Evolutionary conservation across 2,113 vertebrate genomes (phyloP), one percentile per base, ranked within the genome.

Genomic region (Eleginops maclovinus): DNA sequence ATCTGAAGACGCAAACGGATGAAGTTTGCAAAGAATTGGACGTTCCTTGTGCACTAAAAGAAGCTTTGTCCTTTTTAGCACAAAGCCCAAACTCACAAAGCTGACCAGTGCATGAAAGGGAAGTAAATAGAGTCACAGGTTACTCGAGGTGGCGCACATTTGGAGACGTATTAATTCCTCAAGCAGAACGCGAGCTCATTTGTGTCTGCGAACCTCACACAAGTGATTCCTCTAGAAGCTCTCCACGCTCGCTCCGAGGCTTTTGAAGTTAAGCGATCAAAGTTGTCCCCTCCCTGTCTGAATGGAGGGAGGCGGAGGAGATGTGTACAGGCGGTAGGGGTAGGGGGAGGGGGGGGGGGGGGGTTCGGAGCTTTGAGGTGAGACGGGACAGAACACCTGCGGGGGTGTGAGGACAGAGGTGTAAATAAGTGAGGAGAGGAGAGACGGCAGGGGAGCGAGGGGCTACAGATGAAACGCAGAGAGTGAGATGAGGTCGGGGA

Each of bases 351-450:
- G n/a, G n/a, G n/a, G n/a, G n/a, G n/a, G n/a, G 21, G 6, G 3
- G 10, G 44, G 53, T 50, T 64, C 11, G n/a, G 63, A 54, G 73
- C 72, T 82, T 58, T 65, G 66, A 65, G 80, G 68, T 50, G 61
- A 77, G 66, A 51, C 40, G 10, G 70, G 41, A 53, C 58, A 47
- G 70, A 79, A 82, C 75, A 68, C 65, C 77, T 55, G 64, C 17
- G 41, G 71, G 53, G 74, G 66, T 63, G 61, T 73, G 16, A 28
- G 75, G 82, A 75, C 62, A 68, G 76, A 86, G 77, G 86, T 89
- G 86, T 78, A 85, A 88, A 88, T 89, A 89, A 85, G 78, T 85
- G 81, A 82, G 28, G 80, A 74, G 59, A 82, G 54, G 65, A 40
- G 56, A 70, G 59, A 46, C 2, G n/a, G 21, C 49, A 31, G 53